phyloP scores from a whole-genome alignment of 1,140 invertebrate species.

The Stenopsyche tienmushanensis region DNA sequence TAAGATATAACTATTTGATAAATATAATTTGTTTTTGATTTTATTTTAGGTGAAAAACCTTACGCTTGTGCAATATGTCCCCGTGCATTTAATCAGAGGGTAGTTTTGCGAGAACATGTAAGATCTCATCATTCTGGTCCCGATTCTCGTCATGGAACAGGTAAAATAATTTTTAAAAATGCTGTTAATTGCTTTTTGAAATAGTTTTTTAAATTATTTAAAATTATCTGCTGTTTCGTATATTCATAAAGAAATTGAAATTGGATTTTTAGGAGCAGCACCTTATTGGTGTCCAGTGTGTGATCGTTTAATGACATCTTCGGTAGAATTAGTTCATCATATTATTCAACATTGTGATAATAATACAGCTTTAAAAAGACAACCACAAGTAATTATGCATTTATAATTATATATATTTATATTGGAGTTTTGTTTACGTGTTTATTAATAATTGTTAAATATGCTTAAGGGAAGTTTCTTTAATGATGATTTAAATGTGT shows the following conservation, averaged over 20 bases:
- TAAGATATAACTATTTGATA: slow-evolving; percentile 2
- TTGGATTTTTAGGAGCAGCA: slow-evolving; percentile 46
- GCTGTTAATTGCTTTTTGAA: too few species aligned
- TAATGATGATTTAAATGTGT: background rate
- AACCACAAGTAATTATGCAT: slow-evolving; percentile 61
- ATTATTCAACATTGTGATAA: slow-evolving; percentile 80
- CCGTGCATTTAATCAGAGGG: slow-evolving; percentile 80
- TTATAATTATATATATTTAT: background rate
- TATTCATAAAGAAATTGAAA: slow-evolving; percentile 46
- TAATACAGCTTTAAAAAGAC: slow-evolving; percentile 75
- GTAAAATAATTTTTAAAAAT: slow-evolving; percentile 41
- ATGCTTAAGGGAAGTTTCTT: background rate
- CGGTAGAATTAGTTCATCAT: slow-evolving; percentile 74
- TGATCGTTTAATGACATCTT: slow-evolving; percentile 64
- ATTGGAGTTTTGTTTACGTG: background rate
- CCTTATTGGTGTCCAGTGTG: slow-evolving; percentile 76
- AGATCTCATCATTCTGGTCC: slow-evolving; percentile 78
- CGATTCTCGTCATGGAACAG: slow-evolving; percentile 60
- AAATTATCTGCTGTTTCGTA: slow-evolving; percentile 24
- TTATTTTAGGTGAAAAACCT: slow-evolving; percentile 77
- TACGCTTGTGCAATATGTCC: slow-evolving; percentile 94
- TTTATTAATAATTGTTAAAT: background rate
- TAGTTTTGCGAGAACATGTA: slow-evolving; percentile 78
- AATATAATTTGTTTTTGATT: background rate
- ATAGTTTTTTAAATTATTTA: background rate